A percentile compares a stretch with the other conserved stretches of the same genome.
Evolutionary conservation across 2,113 vertebrate genomes (phyloP).

Genomic region (Siphamia tubifer): DNA sequence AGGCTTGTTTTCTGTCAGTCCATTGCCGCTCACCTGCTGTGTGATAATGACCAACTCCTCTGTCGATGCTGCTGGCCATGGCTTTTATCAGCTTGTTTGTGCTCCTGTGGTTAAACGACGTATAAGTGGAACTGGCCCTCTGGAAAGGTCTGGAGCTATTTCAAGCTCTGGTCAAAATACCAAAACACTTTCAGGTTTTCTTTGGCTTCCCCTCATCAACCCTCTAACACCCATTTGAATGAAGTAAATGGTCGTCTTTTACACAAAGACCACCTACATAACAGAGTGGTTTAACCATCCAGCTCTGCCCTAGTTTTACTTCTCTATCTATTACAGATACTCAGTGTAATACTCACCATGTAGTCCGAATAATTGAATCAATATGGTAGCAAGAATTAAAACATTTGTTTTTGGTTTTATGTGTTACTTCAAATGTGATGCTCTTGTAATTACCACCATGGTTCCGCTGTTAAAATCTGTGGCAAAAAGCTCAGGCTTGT

Average conservation of each 20-base stretch:
- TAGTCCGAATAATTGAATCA: conserved; percentile 22
- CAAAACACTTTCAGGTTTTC: conserved; percentile 74
- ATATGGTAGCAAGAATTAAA: conserved; percentile 16
- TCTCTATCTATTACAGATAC: conserved; percentile 46
- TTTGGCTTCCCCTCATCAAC: conserved; percentile 60
- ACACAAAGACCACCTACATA: conserved; percentile 62
- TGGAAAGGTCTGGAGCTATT: conserved; percentile 69
- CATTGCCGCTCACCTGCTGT: conserved; percentile 32
- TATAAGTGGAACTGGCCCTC: conserved; percentile 49
- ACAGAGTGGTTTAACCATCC: conserved; percentile 7
- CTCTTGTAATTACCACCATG: conserved; percentile 23
- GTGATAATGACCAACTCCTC: conserved; percentile 42
- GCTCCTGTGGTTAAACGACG: conserved; percentile 51
- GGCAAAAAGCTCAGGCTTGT: conserved; percentile 29
- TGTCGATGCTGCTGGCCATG: neutral
- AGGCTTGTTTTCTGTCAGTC: conserved; percentile 6
- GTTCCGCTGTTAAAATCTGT: conserved; percentile 30
- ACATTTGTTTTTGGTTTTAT: conserved; percentile 32
- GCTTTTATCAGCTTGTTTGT: conserved; percentile 65
- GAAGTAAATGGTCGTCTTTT: conserved; percentile 58
- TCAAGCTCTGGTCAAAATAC: conserved; percentile 56
- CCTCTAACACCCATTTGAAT: conserved; percentile 44
- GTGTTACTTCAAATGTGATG: conserved; percentile 32
- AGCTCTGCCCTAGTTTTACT: conserved; percentile 27
- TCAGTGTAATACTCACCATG: conserved; percentile 29